These are phyloP conservation scores for Albula goreensis DNA, from an alignment of 2,113 vertebrate species.

Conservation along the genomic window DNA sequence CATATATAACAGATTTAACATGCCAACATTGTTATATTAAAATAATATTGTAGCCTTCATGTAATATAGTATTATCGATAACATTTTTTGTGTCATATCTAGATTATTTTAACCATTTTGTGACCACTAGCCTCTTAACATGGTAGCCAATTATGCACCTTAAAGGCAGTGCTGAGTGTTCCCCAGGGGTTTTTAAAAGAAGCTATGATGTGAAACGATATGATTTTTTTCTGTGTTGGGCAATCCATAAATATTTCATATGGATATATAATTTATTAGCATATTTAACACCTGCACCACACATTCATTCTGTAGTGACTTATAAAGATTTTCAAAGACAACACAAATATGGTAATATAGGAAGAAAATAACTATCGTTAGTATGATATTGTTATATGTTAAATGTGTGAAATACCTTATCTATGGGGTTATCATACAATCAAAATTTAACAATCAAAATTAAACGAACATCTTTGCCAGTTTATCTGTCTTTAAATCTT, in stretches of 20 bases:
- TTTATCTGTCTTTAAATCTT: too few relatives aligned
- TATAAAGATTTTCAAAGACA: neutral
- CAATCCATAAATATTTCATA: too few relatives aligned
- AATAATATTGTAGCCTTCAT: neutral
- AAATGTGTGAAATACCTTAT: too few relatives aligned
- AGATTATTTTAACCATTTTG: neutral
- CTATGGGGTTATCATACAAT: too few relatives aligned
- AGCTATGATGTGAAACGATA: too few relatives aligned
- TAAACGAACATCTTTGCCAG: too few relatives aligned
- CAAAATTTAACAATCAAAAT: too few relatives aligned
- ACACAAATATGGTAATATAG: neutral
- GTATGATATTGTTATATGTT: too few relatives aligned
- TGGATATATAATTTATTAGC: too few relatives aligned
- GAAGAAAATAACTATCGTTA: neutral
- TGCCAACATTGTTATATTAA: neutral
- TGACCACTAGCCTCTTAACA: neutral
- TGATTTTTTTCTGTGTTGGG: too few relatives aligned
- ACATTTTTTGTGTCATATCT: neutral
- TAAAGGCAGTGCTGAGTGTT: neutral
- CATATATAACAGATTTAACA: neutral
- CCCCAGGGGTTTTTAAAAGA: too few relatives aligned
- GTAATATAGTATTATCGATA: neutral
- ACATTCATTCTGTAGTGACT: neutral
- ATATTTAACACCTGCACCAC: neutral
- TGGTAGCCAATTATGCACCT: neutral